Evolutionary conservation across 2,797 vertebrate genomes (phyloP), one percentile per base, ranked within the genome.

Genomic region (Poeciliopsis infans): DNA sequence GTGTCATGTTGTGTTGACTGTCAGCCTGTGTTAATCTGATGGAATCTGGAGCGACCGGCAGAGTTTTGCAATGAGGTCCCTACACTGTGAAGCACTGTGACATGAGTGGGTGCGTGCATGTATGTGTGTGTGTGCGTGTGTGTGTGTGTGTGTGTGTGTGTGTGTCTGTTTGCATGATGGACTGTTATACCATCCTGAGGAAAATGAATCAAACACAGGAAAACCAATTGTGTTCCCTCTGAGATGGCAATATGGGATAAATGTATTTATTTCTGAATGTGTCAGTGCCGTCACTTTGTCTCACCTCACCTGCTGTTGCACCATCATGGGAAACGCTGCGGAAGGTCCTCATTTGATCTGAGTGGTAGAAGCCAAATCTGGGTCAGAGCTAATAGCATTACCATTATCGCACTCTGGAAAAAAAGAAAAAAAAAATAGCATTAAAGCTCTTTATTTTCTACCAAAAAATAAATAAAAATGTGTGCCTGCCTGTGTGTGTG

Each of bases 21-120:
- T 87, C 74, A 69, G 76, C 71, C 77, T 89, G 80, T 76, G 76
- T 81, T 86, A 75, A 73, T 84, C 79, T 82, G 79, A 76, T 80
- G 83, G 77, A 77, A 75, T 82, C 80, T 81, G 72, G 75, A 79
- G 83, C 11, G 23, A 81, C 74, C 6, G 74, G 81, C 16, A 25
- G 83, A 83, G 25, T 71, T 85, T 88, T 89, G 81, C 82, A 86
- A 88, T 73, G 83, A 87, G 85, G 91, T 88, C 81, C 79, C 81
- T 69, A 92, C 93, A 93, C 93, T 94, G 93, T 94, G 93, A 93
- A 93, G 79, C 78, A 47, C 78, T 88, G 83, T 83, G 39, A 82
- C 31, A 79, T 78, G 77, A 70, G 36, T 12, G 31, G 33, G 79
- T 76, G 71, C 57, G 61, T 5, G 41, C 39, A 6, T 41, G 25